Evolutionary conservation across 1,140 invertebrate species (phyloP), one percentile per base, ranked within the genome.

Genomic region (Bicyclus anynana): DNA sequence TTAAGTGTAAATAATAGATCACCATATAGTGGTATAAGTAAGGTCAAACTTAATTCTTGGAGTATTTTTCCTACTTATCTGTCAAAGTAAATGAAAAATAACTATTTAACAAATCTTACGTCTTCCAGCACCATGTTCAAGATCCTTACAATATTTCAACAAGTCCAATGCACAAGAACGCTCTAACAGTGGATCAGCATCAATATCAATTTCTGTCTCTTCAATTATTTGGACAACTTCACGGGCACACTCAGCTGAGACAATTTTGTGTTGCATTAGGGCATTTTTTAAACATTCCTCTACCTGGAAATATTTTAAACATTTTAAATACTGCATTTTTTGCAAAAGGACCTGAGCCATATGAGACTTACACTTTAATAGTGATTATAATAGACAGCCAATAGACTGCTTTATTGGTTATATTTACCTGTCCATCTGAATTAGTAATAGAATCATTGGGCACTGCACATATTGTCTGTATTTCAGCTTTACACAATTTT

Each of bases 261-360:
- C 92, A 10, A 96, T 93, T 84, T 92, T 91, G 74, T 93, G 93
- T 72, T 91, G 91, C 53, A 92, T 85, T 59, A 96, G 93, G 64
- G 92, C 94, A 77, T 92, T 92, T 85, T 98, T 98, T 9, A 99
- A 89, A 89, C 97, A 99, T 89, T 98, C 97, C 80, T 97, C 95
- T 0, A 95, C 93, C 91, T 80, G 60, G 50, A 65, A 74, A 21
- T 18, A 42, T 1, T 21, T 12, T 14, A 44, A 44, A 7, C 4
- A 40, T 40, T 16, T 40, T 40, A n/a, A n/a, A n/a, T n/a, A n/a
- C n/a, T n/a, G n/a, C n/a, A n/a, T n/a, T n/a, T n/a, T n/a, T n/a
- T n/a, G n/a, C n/a, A n/a, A n/a, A n/a, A n/a, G n/a, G n/a, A n/a
- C n/a, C n/a, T n/a, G n/a, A n/a, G n/a, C n/a, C n/a, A n/a, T n/a